Conservation (phyloP, 2,797 vertebrate species). For the Clarias fuscus region DNA sequence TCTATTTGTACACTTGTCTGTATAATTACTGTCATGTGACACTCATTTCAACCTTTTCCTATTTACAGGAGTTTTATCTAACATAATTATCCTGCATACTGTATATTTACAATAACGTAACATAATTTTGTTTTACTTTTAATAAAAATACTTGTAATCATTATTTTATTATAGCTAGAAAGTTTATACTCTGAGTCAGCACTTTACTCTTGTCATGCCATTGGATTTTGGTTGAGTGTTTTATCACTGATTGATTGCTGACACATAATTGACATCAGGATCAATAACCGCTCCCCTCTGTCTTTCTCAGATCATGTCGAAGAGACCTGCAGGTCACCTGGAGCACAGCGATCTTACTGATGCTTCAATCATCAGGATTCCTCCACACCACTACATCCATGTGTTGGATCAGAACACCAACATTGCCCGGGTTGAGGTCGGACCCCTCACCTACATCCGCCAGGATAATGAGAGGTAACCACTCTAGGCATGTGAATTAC, state of each 20-base stretch:
- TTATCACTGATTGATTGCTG: background rate
- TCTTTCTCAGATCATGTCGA: conserved; percentile 2
- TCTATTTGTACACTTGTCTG: background rate
- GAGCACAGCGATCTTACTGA: conserved; percentile 56
- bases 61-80: background rate
- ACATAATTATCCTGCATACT: background rate
- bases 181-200: background rate
- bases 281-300: background rate
- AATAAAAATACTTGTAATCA: no score
- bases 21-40: background rate
- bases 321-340: conserved; percentile 23
- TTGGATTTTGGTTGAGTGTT: background rate
- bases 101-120: background rate
- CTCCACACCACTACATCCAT: conserved; percentile 88
- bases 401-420: conserved; percentile 92
- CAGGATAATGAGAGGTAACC: conserved; percentile 89
- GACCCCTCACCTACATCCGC: conserved; percentile 88
- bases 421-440: conserved; percentile 83
- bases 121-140: background rate
- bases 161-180: background rate
- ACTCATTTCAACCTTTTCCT: background rate
- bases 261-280: background rate
- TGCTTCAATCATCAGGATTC: conserved; percentile 86
- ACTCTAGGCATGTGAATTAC: no score
- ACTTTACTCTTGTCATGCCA: background rate